Base-by-base conservation (phyloP, 2,888 invertebrate species). In the Arrhopalites spinosus region DNA sequence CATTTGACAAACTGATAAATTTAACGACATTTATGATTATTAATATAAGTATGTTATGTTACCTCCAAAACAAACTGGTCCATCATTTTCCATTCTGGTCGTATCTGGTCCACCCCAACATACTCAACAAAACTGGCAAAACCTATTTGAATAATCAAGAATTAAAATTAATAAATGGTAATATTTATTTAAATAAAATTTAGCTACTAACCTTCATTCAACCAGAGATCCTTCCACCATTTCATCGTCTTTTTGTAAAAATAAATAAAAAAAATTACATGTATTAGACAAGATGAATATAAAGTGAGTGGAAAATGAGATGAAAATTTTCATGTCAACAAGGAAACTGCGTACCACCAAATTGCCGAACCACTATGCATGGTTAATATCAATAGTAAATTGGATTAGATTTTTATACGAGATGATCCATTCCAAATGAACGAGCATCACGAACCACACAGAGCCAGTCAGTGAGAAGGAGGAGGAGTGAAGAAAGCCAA, bases 221-320 rank as follows among this genome's bases (percentile, higher is more conserved):
- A 87, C 96, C 96, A 96, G 69, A 93, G 88, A 81, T 96, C 93
- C 68, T 93, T 93, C 95, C 95, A 95, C 95, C 95, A 95, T 83
- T 93, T 92, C 87, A 96, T 96, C 0, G 96, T 96, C 0, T n/a
- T n/a, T n/a, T n/a, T 96, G 95, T 23, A 97, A 88, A 82, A 96
- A 96, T 61, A 36, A 11, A 73, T 67, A 69, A 74, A 75, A 15
- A 70, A 30, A 43, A 3, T 2, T 23, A n/a, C n/a, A n/a, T 17
- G 5, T 53, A 71, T 25, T 61, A 20, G 17, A 13, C 36, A 43
- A n/a, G n/a, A 17, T 63, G 23, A 25, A 17, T 61, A 29, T 29
- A 17, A 72, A 45, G 15, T 15, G 43, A 45, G 20, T 56, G n/a
- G n/a, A n/a, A n/a, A n/a, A n/a, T n/a, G n/a, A n/a, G n/a, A n/a